Conservation (phyloP, 1,140 invertebrate genomes). For the Acromyrmex heyeri region DNA sequence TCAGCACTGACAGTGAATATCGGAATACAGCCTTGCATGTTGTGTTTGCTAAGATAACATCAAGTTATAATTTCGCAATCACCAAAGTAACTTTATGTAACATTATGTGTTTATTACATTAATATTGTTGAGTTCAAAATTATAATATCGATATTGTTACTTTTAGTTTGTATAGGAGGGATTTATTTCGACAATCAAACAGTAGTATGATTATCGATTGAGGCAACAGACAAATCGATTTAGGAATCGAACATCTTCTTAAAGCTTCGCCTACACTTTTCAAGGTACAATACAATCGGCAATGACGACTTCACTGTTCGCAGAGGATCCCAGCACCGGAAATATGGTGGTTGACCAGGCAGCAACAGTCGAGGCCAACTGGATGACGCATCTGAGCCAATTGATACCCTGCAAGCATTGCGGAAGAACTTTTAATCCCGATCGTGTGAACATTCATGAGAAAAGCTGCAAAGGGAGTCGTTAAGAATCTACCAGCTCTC, state of each 20-base stretch:
- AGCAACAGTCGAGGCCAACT: conserved; percentile 86
- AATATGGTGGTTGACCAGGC: conserved; percentile 41
- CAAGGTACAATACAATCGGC: conserved; percentile 16
- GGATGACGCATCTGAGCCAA: conserved; percentile 87
- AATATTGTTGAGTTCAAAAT: too few species aligned
- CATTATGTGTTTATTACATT: too few species aligned
- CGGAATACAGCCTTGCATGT: too few species aligned
- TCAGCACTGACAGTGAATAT: too few species aligned
- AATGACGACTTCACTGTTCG: conserved; percentile 56
- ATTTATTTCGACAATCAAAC: not conserved
- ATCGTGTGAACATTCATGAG: conserved; percentile 90
- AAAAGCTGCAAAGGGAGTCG: conserved; percentile 87
- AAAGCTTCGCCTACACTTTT: conserved; percentile 15
- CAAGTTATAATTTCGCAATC: too few species aligned
- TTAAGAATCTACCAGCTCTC: conserved; percentile 38
- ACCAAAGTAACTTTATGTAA: too few species aligned
- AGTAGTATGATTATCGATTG: not conserved
- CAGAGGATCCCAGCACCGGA: conserved; percentile 60
- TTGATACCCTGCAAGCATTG: conserved; percentile 90
- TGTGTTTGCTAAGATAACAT: too few species aligned
- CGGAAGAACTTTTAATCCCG: conserved; percentile 90
- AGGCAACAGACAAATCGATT: not conserved
- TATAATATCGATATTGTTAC: too few species aligned
- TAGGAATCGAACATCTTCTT: not conserved
- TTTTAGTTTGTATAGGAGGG: too few species aligned